Evolutionary conservation across 2,888 invertebrate genomes (phyloP).

Genomic region (Heteropelma amictum): DNA sequence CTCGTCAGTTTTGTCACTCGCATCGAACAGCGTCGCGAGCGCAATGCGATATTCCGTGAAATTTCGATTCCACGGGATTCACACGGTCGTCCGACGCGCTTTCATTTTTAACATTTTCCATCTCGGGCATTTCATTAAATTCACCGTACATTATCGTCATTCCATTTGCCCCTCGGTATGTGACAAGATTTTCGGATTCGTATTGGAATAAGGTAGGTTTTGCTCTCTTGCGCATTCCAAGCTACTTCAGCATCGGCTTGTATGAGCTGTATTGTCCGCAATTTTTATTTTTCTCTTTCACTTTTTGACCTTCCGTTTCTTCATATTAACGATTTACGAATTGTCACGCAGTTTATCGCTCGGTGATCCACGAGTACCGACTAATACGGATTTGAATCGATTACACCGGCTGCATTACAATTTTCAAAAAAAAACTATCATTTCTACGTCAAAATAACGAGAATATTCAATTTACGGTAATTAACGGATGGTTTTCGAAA

Average conservation of each 20-base stretch:
- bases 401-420: not conserved
- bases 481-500: too few species aligned
- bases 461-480: too few species aligned
- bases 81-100: not conserved
- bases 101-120: slow-evolving; percentile 1
- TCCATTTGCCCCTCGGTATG: slow-evolving; percentile 16
- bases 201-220: slow-evolving; percentile 59
- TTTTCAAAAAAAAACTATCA: not conserved
- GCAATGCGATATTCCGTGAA: not conserved
- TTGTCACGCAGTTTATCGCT: slow-evolving; percentile 22
- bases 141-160: too few species aligned
- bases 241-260: slow-evolving; percentile 58
- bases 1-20: slow-evolving; percentile 2
- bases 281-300: slow-evolving; percentile 19
- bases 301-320: slow-evolving; percentile 13
- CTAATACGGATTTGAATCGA: too few species aligned
- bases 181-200: slow-evolving; percentile 37
- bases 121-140: too few species aligned
- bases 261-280: slow-evolving; percentile 54
- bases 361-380: slow-evolving; percentile 5
- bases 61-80: not conserved
- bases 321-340: slow-evolving; percentile 35
- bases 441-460: too few species aligned
- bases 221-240: slow-evolving; percentile 57
- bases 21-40: not conserved